Conservation (phyloP, 2,797 vertebrate species). For the Ammospiza maritima region DNA sequence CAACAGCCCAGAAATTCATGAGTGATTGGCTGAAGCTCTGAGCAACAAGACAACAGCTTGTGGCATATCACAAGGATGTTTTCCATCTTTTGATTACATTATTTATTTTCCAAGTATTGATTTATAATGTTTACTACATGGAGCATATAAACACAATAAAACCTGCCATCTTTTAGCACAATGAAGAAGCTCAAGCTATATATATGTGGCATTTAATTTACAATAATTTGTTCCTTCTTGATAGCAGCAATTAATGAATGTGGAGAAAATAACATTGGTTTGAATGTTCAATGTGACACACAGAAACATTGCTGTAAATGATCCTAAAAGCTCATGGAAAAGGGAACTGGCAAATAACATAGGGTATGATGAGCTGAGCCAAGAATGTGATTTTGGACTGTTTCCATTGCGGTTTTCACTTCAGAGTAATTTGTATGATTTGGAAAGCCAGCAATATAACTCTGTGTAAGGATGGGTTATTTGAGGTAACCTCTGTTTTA, state of each 20-base stretch:
- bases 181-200: slow-evolving; percentile 13
- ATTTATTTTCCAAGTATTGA: slow-evolving; percentile 13
- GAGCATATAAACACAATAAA: background rate
- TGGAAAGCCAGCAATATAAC: slow-evolving; percentile 77
- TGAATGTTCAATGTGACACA: slow-evolving; percentile 42
- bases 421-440: slow-evolving; percentile 80
- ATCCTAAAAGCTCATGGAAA: slow-evolving; percentile 63
- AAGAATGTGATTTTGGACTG: slow-evolving; percentile 77
- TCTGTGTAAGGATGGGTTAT: slow-evolving; percentile 78
- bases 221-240: slow-evolving; percentile 26
- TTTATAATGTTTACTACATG: background rate
- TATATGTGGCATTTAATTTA: background rate
- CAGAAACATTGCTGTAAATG: slow-evolving; percentile 69
- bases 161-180: slow-evolving; percentile 27
- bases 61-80: background rate
- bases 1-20: background rate
- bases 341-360: slow-evolving; percentile 66
- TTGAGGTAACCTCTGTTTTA: slow-evolving; percentile 76
- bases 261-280: slow-evolving; percentile 36
- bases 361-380: slow-evolving; percentile 68
- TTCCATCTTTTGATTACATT: background rate
- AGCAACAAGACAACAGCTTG: background rate
- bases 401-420: slow-evolving; percentile 78
- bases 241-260: slow-evolving; percentile 24
- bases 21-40: background rate